phyloP scores from a whole-genome alignment of 1,140 invertebrate species.

The Drosophila willistoni region DNA sequence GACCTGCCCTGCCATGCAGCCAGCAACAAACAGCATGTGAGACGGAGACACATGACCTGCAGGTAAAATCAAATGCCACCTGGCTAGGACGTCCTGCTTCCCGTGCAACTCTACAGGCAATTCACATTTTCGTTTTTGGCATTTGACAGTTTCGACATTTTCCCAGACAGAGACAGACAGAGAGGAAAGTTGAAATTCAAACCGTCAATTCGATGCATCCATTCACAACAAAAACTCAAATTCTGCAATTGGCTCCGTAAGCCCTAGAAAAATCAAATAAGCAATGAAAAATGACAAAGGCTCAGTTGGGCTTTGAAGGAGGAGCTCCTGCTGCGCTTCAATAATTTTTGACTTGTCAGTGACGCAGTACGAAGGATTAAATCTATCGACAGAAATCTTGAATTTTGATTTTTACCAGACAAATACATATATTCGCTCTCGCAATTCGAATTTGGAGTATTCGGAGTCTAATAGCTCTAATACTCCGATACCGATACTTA shows the following conservation, averaged over 20 bases:
- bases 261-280: slow-evolving; percentile 45
- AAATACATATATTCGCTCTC: no score
- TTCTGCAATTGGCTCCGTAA: slow-evolving; percentile 51
- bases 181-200: slow-evolving; percentile 44
- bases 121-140: slow-evolving; percentile 77
- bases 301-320: slow-evolving; percentile 22
- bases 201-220: slow-evolving; percentile 42
- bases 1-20: slow-evolving; percentile 27
- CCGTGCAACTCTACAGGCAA: slow-evolving; percentile 34
- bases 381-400: background rate
- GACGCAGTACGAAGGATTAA: background rate
- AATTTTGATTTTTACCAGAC: no score
- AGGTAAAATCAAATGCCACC: slow-evolving; percentile 48
- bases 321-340: slow-evolving; percentile 41
- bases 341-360: slow-evolving; percentile 55
- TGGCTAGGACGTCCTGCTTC: slow-evolving; percentile 32
- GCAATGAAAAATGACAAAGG: slow-evolving; percentile 60
- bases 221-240: slow-evolving; percentile 9
- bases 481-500: no score
- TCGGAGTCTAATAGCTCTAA: no score
- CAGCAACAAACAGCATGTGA: slow-evolving; percentile 8
- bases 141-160: slow-evolving; percentile 80
- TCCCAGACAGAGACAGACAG: slow-evolving; percentile 30
- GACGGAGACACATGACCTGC: slow-evolving; percentile 42
- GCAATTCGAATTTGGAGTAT: no score